Conservation (phyloP, 1,140 invertebrate species). For the Diachasma alloeum region DNA sequence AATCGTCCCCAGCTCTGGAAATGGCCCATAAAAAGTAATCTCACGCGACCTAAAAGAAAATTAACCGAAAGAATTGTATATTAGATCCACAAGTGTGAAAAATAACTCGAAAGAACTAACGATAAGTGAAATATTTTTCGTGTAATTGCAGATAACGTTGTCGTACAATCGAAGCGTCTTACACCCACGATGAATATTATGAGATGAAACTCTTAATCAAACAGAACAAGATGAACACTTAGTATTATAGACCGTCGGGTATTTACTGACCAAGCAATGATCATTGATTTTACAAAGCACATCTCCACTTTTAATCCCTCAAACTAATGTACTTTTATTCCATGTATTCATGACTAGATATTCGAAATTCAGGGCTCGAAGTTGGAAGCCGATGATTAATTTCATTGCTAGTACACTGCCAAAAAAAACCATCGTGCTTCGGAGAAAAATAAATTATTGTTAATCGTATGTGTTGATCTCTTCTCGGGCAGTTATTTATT, state of each 20-base stretch:
- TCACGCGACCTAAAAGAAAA: too few relatives aligned
- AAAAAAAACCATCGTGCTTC: conserved; percentile 1
- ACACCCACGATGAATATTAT: too few relatives aligned
- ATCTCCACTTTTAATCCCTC: not conserved
- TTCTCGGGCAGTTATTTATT: not conserved
- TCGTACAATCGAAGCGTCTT: too few relatives aligned
- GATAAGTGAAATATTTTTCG: too few relatives aligned
- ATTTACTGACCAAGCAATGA: not conserved
- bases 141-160: too few relatives aligned
- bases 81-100: too few relatives aligned
- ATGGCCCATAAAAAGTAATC: too few relatives aligned
- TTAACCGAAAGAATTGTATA: too few relatives aligned
- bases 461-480: not conserved
- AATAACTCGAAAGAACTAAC: too few relatives aligned
- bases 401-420: not conserved
- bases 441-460: not conserved
- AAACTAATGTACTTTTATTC: not conserved
- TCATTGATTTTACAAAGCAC: not conserved
- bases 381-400: not conserved
- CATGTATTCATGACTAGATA: not conserved
- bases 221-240: not conserved
- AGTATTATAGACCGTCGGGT: not conserved
- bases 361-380: not conserved
- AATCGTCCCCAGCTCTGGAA: too few relatives aligned
- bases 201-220: not conserved